Evolutionary conservation across 2,113 vertebrate species (phyloP), one percentile per base, ranked within the genome.

Genomic region (Periophthalmodon schlosseri): DNA sequence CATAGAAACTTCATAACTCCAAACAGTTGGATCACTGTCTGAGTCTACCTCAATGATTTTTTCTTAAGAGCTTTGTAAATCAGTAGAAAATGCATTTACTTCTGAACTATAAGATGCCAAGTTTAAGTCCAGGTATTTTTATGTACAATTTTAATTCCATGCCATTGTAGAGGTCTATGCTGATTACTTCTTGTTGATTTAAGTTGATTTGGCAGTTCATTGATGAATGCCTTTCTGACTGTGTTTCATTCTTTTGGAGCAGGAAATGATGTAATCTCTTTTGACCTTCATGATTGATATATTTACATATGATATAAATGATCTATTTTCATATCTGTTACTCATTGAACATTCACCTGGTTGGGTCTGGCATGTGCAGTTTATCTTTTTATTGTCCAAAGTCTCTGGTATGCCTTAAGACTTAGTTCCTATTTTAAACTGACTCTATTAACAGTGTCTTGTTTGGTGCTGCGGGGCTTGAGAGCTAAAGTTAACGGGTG

Each of bases 401-500:
- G 77, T 68, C 65, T 49, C 60, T 79, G 58, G 46, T 70, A 54
- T 66, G 54, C 72, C 73, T 47, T 44, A 80, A 81, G 52, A 87
- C 75, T 82, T 82, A 76, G 83, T 21, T 60, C 79, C 81, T 15
- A 57, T 14, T 61, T 66, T 63, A 75, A 83, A 81, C 9, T 87
- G 87, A 90, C 75, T 85, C 67, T 83, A 87, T 88, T 79, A 66
- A 79, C 86, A 83, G 88, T 85, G 85, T 91, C 87, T 90, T 86
- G 87, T 82, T 91, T 82, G 74, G 44, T 69, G 79, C 91, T 74
- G 49, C 61, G 56, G 82, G 88, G 65, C 2, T 60, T 14, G 82
- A 81, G 87, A 88, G 83, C 83, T 56, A 74, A 84, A 92, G 89
- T 91, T 89, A 92, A 91, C 87, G 88, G 89, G 88, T 91, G 91